Percentiles rank a stretch among this genome's conserved stretches.
phyloP scores from a whole-genome alignment of 1,140 invertebrate species.

The Ceratosolen fusciceps region DNA sequence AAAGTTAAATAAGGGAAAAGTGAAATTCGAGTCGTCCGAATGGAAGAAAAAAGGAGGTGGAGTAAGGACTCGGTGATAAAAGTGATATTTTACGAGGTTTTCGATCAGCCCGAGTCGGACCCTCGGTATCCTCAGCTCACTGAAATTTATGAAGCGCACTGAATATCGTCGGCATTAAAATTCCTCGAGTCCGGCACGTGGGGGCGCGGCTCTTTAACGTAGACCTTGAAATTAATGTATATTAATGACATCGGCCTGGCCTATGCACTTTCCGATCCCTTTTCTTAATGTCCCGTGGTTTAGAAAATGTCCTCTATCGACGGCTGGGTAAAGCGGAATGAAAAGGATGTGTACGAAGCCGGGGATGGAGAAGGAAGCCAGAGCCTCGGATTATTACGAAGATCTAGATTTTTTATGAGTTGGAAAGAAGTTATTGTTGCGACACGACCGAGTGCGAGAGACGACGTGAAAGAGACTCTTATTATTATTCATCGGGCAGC shows the following conservation, averaged over 20 bases:
- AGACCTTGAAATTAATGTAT: conserved; percentile 54
- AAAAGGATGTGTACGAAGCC: no score
- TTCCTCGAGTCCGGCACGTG: conserved; percentile 52
- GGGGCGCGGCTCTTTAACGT: conserved; percentile 33
- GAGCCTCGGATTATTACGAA: conserved; percentile 11
- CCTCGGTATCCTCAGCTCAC: neutral
- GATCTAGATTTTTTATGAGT: conserved; percentile 41
- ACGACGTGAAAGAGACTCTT: neutral
- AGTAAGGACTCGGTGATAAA: conserved; percentile 6
- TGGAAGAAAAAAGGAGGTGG: neutral
- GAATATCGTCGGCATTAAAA: conserved; percentile 51
- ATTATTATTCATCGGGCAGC: conserved; percentile 2
- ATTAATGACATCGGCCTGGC: conserved; percentile 50
- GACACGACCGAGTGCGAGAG: neutral
- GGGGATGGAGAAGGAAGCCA: no score
- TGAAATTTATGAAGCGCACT: conserved; percentile 48
- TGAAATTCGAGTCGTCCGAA: neutral
- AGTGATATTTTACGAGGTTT: conserved; percentile 48
- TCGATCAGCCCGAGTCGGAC: neutral
- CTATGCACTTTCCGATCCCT: neutral
- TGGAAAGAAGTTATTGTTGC: conserved; percentile 21
- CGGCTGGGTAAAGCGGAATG: no score
- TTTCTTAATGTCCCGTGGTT: neutral
- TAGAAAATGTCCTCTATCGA: neutral
- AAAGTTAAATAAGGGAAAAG: neutral